phyloP scores from a whole-genome alignment of 2,888 invertebrate genomes.

The Eumacrocentrus americanus region DNA sequence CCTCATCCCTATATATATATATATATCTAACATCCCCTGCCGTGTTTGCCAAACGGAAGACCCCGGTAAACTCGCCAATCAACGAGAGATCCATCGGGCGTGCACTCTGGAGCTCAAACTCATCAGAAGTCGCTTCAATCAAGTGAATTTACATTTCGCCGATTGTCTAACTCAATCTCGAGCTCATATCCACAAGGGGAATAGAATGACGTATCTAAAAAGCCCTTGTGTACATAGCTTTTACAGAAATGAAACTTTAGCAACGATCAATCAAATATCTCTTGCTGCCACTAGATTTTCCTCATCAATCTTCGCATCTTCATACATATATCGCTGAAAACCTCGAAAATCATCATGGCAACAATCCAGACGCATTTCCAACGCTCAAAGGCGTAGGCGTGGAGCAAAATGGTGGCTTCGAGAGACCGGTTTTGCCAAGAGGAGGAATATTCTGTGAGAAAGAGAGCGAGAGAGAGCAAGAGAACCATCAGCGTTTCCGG shows the following conservation, averaged over 20 bases:
- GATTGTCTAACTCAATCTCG: not conserved
- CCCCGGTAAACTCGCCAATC: conserved; percentile 11
- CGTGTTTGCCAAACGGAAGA: not conserved
- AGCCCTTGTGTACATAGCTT: not conserved
- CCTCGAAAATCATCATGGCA: not conserved
- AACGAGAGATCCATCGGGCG: conserved; percentile 1
- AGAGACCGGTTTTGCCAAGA: conserved; percentile 20
- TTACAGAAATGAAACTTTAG: not conserved
- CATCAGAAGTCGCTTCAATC: conserved; percentile 15
- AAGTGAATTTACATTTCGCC: conserved; percentile 1
- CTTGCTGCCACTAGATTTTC: not conserved
- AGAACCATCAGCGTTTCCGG: conserved; percentile 34
- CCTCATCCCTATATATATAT: not conserved
- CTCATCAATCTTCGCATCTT: not conserved
- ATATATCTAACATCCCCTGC: not conserved
- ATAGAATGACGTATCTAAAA: no score
- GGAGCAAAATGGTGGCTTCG: conserved; percentile 17
- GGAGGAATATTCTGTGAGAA: conserved; percentile 1
- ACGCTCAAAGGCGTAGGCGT: conserved; percentile 20
- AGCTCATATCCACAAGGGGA: not conserved
- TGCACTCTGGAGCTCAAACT: not conserved
- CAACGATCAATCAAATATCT: not conserved
- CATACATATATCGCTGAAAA: not conserved
- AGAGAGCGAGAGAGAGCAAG: conserved; percentile 19
- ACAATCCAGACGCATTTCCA: not conserved